Evolutionary conservation across 1,140 invertebrate species (phyloP).

Genomic region (Eubasilissa regina): DNA sequence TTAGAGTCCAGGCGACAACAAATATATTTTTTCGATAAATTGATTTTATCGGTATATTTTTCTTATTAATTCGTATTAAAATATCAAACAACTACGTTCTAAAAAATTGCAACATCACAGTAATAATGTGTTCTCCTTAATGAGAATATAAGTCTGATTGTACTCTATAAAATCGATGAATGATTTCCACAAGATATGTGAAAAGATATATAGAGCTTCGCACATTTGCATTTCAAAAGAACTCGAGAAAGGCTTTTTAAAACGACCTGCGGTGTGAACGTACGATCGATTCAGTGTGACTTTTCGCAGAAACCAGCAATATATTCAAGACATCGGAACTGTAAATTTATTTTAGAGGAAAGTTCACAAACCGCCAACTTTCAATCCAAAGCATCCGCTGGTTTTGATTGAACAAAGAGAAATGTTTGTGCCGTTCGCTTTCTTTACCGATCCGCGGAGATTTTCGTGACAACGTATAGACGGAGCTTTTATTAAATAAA

Average conservation of each 20-base stretch:
- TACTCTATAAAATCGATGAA: too few relatives aligned
- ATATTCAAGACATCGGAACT: slow-evolving; percentile 36
- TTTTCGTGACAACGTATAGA: not conserved
- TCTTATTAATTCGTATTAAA: too few relatives aligned
- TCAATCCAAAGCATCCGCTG: slow-evolving; percentile 30
- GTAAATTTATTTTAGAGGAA: slow-evolving; percentile 29
- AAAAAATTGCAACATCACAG: too few relatives aligned
- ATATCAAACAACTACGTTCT: too few relatives aligned
- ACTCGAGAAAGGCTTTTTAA: not conserved
- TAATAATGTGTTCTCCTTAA: too few relatives aligned
- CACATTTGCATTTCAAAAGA: not conserved
- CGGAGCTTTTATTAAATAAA: too few relatives aligned
- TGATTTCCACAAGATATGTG: too few relatives aligned
- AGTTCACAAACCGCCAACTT: slow-evolving; percentile 32
- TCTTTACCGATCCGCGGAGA: slow-evolving; percentile 22
- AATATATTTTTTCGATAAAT: too few relatives aligned
- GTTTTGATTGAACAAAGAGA: slow-evolving; percentile 42
- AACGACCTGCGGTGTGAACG: not conserved
- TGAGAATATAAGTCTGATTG: too few relatives aligned
- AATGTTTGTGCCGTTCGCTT: not conserved
- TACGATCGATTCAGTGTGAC: slow-evolving; percentile 14
- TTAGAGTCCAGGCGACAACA: too few relatives aligned
- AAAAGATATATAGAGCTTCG: too few relatives aligned
- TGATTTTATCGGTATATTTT: too few relatives aligned
- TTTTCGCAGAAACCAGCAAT: slow-evolving; percentile 23